Conservation (phyloP, 2,888 invertebrate species). For the Choristoneura rosaceana region DNA sequence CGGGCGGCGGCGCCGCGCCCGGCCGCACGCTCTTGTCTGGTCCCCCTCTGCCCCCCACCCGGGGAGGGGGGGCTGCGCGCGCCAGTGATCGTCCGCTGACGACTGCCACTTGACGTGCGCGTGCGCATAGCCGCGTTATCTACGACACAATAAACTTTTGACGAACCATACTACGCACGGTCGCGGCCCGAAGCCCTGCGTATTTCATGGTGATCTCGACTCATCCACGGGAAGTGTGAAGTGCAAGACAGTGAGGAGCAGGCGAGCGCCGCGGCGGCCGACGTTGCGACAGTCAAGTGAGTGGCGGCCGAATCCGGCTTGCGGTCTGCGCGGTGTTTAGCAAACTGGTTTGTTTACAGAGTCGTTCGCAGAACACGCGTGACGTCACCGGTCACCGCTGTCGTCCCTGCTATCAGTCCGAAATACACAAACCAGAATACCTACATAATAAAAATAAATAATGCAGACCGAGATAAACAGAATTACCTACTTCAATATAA, state of each 20-base stretch:
- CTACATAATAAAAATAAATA: no score
- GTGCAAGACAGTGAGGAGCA: slow-evolving; percentile 8
- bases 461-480: no score
- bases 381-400: slow-evolving; percentile 11
- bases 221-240: not conserved
- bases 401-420: not conserved
- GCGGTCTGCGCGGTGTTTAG: slow-evolving; percentile 1
- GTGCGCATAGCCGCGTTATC: slow-evolving; percentile 5
- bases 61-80: not conserved
- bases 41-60: not conserved
- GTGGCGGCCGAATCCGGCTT: not conserved
- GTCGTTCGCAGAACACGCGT: slow-evolving; percentile 25
- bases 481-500: no score
- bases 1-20: slow-evolving; percentile 40
- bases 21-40: slow-evolving; percentile 15
- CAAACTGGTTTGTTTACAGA: slow-evolving; percentile 24
- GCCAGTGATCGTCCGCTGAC: slow-evolving; percentile 14
- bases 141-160: slow-evolving; percentile 24
- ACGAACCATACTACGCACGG: not conserved
- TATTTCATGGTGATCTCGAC: not conserved
- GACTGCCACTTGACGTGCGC: not conserved
- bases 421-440: not conserved
- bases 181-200: not conserved
- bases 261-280: not conserved
- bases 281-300: not conserved